Evolutionary conservation across 2,113 vertebrate species (phyloP), one percentile per base, ranked within the genome.

Genomic region (Misgurnus mizolepis): DNA sequence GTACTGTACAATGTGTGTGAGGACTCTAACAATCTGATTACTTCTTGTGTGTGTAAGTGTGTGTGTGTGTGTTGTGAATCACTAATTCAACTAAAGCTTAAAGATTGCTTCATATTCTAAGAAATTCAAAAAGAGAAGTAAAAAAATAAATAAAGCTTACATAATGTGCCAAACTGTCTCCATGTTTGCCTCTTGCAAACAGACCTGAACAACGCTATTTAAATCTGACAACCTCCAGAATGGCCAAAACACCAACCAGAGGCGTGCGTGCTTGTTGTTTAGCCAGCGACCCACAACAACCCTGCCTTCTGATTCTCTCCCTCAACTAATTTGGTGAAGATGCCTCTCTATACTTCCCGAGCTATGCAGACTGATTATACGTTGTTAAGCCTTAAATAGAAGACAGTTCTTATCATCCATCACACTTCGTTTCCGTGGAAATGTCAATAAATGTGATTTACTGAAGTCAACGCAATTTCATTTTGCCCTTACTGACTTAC

Each of bases 381-480:
- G n/a, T 73, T 9, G 14, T 56, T 64, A 45, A 53, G 47, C 49
- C 40, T 55, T 60, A 9, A 39, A 53, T 43, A 49, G 17, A 47
- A n/a, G 79, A 78, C 79, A 73, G 69, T 62, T 84, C 76, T 75
- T 64, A 84, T 81, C 11, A 60, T 78, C 60, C 27, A 64, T 60
- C 39, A 79, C 43, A 39, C 34, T 66, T 41, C 10, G 61, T 69
- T 84, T 78, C 62, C 74, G 68, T 69, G 62, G 68, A 78, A 80
- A 84, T 53, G 67, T 55, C 78, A 78, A 81, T 84, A 81, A 78
- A 81, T 72, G 74, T 22, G 49, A 79, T 67, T 3, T 14, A 65
- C 77, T 80, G 72, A 77, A 73, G 82, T 78, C 75, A 74, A 75
- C 14, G 69, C 58, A 69, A 69, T 81, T 81, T 81, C 56, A 80